Evolutionary conservation across 2,797 vertebrate species (phyloP).

Genomic region (Lepus townsendii): DNA sequence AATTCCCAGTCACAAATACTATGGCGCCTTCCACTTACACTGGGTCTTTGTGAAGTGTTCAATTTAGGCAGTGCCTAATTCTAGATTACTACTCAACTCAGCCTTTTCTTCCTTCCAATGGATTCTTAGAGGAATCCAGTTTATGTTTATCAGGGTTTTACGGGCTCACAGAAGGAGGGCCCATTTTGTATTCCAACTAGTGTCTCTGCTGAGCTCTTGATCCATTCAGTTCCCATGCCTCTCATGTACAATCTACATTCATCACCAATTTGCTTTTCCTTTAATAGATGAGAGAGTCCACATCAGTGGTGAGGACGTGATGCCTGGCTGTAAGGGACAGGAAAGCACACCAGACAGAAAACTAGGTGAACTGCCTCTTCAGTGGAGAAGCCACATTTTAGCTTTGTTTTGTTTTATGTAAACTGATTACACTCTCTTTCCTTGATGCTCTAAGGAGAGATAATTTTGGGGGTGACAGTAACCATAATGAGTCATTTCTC

Average conservation of each 20-base stretch:
- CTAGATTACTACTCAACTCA: background rate
- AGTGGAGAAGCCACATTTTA: constrained; percentile 25
- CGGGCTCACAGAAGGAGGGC: background rate
- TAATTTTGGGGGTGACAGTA: background rate
- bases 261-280: background rate
- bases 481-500: constrained; percentile 34
- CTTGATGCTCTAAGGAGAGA: background rate
- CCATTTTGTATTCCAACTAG: background rate
- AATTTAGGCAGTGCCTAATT: background rate
- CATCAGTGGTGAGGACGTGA: no score
- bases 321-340: background rate
- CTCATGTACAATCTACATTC: background rate
- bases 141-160: background rate
- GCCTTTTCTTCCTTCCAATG: background rate
- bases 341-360: background rate
- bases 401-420: constrained; percentile 43
- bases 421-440: background rate
- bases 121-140: background rate
- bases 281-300: background rate
- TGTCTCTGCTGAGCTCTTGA: background rate
- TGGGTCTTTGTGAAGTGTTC: background rate
- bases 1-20: background rate
- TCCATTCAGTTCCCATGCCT: no score
- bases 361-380: background rate
- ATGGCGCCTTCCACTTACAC: no score